Evolutionary conservation across 1,140 invertebrate species (phyloP), one percentile per base, ranked within the genome.

Genomic region (Copidosoma floridanum): DNA sequence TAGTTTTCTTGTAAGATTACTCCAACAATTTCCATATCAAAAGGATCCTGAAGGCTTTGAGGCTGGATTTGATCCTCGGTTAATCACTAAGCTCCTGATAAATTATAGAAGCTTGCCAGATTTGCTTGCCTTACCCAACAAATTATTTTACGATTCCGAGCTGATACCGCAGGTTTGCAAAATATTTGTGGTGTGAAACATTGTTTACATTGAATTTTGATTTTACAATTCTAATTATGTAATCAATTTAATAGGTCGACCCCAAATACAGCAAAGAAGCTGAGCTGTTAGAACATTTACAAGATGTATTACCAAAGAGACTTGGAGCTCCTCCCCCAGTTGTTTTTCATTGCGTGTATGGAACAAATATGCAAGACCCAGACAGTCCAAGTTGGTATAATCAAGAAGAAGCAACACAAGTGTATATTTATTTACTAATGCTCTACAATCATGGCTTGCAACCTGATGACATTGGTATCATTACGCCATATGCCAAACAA

Each of bases 401-500:
- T 83, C 86, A 86, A 0, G 82, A 86, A 48, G 95, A 98, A 82
- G 90, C 89, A 0, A 82, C 87, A 2, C 87, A 89, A 81, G 83
- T 92, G 7, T 81, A 85, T 58, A 72, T 82, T 32, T 87, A 88
- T 65, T 74, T 85, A 11, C 78, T 84, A 38, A 81, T 81, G 48
- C 70, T 94, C 1, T 90, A 87, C 71, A 84, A 86, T 46, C 76
- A 79, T 43, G 84, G 87, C 26, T 62, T 95, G 10, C 71, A 64
- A 3, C 74, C 84, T 46, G 78, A 87, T 48, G 87, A 95, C 70
- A 90, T 98, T 72, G 95, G 95, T 5, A 89, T 99, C 61, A 93
- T 99, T 53, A 91, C 94, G 6, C 95, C 95, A 0, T 99, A 99
- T 76, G 78, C 87, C 57, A 92, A 93, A 76, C 96, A 98, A 84